Evolutionary conservation across 2,888 invertebrate species (phyloP).

Genomic region (Rotaria socialis): DNA sequence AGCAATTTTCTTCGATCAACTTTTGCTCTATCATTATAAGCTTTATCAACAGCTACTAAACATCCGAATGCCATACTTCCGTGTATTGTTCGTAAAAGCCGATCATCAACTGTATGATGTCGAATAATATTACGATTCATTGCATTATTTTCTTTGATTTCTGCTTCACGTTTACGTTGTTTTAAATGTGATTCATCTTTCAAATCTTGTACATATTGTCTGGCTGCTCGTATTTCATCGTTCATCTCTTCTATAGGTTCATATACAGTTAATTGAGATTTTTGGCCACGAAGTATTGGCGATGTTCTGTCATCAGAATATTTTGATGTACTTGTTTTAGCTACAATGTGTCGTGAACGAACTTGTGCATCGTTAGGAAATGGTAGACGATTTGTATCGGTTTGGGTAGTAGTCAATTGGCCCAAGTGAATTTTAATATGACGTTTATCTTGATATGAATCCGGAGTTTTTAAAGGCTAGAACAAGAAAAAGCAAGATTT

Average conservation of each 20-base stretch:
- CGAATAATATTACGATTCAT: background rate
- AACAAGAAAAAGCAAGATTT: background rate
- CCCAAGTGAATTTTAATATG: background rate
- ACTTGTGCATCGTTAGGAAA: background rate
- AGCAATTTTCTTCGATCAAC: conserved; percentile 49
- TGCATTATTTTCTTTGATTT: background rate
- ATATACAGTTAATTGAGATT: background rate
- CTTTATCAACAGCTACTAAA: conserved; percentile 56
- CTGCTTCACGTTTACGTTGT: background rate
- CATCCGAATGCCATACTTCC: conserved; percentile 48
- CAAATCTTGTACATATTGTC: conserved; percentile 5
- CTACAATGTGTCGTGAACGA: background rate
- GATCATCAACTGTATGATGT: conserved; percentile 41
- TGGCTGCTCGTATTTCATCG: conserved; percentile 11
- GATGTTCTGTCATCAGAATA: background rate
- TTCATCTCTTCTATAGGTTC: conserved; percentile 15
- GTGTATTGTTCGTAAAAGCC: conserved; percentile 41
- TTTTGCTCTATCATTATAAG: conserved; percentile 55
- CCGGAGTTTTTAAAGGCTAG: background rate
- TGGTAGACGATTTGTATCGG: background rate
- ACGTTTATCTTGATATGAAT: background rate
- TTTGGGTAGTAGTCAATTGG: background rate
- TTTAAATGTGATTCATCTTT: conserved; percentile 8
- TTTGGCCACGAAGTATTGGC: background rate
- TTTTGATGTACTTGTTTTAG: background rate